Base-by-base conservation (phyloP, 1,140 invertebrate species). In the Chironomus tepperi region DNA sequence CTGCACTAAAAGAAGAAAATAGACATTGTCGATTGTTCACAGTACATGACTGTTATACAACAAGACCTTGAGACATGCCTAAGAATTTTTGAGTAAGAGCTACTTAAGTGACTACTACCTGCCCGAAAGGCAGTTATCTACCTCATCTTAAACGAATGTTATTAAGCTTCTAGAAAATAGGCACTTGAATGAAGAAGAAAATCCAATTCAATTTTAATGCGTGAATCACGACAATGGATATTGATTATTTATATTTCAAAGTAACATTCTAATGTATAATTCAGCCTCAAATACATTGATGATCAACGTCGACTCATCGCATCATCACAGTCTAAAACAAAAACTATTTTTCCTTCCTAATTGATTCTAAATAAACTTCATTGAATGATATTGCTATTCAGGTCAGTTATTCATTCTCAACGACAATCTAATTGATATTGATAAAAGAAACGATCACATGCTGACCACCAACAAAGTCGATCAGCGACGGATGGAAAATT, bases 51-150 rank as follows among this genome's bases (percentile, higher is more conserved):
- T 34, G 5, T 34, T 34, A 34, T 34, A 34, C 1, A 34, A 34
- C 24, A 34, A 57, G 47, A 57, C 47, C 47, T 57, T 57, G 47
- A 57, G 47, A 57, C 47, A 57, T 57, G 47, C 47, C 15, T 57
- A 15, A 12, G 47, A 57, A 57, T n/a, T 57, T 57, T n/a, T n/a
- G 8, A 57, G 24, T 34, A 34, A 34, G 24, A 34, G 24, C 24
- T 34, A 34, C 24, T 57, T 12, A 57, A 57, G 47, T 57, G 47
- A n/a, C 47, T 57, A 57, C 47, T 57, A 57, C 47, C 47, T 57
- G 47, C 47, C n/a, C n/a, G 5, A 34, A 15, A 57, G 47, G 47
- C 47, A 57, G 9, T 12, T 47, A 47, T 47, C 43, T 10, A 1
- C 5, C 24, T 34, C 24, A 34, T 34, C 24, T 34, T 34, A 34